phyloP scores from a whole-genome alignment of 2,797 vertebrate species.

The Borostomias antarcticus region DNA sequence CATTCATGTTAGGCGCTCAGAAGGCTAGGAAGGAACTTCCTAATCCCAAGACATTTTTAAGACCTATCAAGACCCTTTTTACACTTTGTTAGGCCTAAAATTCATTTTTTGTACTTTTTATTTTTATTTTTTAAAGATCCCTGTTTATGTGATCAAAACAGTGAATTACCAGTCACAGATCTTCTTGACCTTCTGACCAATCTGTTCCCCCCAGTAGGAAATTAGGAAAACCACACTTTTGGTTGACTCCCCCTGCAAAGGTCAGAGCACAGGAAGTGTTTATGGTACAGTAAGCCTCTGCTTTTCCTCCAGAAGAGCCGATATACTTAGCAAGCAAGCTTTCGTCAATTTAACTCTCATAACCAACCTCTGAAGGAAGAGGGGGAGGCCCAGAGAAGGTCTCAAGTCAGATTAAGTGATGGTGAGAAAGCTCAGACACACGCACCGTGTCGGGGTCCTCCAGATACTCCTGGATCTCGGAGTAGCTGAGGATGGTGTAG shows the following conservation, averaged over 20 bases:
- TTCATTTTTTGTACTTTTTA: too few relatives aligned
- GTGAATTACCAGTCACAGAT: constrained; percentile 95
- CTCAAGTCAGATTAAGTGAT: background rate
- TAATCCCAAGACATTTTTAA: too few relatives aligned
- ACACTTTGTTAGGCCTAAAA: too few relatives aligned
- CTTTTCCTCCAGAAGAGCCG: background rate
- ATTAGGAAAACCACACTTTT: constrained; percentile 93
- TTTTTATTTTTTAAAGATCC: too few relatives aligned
- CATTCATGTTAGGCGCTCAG: background rate
- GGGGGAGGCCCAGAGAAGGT: background rate
- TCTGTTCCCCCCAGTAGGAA: constrained; percentile 98
- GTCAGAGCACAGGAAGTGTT: background rate
- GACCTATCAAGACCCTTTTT: too few relatives aligned
- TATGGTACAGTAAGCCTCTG: background rate
- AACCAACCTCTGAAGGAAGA: background rate
- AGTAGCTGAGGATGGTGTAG: constrained; percentile 92
- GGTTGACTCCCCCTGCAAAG: constrained; percentile 83
- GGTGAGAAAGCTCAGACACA: constrained; percentile 34
- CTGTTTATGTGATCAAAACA: too few relatives aligned
- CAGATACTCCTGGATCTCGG: constrained; percentile 85
- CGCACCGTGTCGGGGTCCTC: constrained; percentile 89
- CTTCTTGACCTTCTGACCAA: constrained; percentile 98
- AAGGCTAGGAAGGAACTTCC: background rate
- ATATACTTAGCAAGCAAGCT: background rate
- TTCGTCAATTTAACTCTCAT: background rate